Conservation (phyloP, 1,140 invertebrate species). For the Drosophila repleta region DNA sequence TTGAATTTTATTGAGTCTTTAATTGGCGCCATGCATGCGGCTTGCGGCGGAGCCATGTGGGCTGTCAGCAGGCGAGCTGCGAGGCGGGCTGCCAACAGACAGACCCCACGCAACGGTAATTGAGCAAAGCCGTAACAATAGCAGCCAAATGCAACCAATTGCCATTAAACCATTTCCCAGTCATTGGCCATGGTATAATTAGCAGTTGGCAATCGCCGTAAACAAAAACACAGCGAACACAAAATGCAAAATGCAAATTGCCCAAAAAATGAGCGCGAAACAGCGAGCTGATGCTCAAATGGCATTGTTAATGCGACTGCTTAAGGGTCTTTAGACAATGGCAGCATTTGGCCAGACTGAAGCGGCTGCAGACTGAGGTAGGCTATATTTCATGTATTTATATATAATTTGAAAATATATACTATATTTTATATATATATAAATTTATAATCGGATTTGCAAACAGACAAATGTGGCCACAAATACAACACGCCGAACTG, state of each 20-base stretch:
- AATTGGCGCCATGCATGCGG: conserved; percentile 60
- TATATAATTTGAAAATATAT: too few species aligned
- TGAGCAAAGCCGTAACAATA: conserved; percentile 62
- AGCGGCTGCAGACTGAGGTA: too few species aligned
- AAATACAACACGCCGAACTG: conserved; percentile 39
- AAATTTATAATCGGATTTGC: conserved; percentile 63
- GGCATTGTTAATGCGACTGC: conserved; percentile 50
- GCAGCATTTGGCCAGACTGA: neutral
- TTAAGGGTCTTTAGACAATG: neutral
- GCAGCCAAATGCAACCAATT: conserved; percentile 55
- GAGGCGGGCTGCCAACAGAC: neutral
- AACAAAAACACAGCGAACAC: conserved; percentile 37
- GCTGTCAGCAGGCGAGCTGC: neutral
- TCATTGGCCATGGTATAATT: conserved; percentile 61
- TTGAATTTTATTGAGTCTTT: conserved; percentile 80
- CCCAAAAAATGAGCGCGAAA: neutral
- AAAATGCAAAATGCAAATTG: conserved; percentile 45
- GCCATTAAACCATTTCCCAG: conserved; percentile 24
- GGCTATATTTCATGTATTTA: too few species aligned
- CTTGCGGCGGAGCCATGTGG: conserved; percentile 3
- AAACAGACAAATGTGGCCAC: conserved; percentile 63
- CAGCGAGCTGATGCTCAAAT: conserved; percentile 29
- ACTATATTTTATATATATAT: too few species aligned
- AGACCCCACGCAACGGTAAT: conserved; percentile 24
- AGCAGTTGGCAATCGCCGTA: conserved; percentile 48